phyloP scores from a whole-genome alignment of 2,888 invertebrate species.

The Caradrina clavipalpis region DNA sequence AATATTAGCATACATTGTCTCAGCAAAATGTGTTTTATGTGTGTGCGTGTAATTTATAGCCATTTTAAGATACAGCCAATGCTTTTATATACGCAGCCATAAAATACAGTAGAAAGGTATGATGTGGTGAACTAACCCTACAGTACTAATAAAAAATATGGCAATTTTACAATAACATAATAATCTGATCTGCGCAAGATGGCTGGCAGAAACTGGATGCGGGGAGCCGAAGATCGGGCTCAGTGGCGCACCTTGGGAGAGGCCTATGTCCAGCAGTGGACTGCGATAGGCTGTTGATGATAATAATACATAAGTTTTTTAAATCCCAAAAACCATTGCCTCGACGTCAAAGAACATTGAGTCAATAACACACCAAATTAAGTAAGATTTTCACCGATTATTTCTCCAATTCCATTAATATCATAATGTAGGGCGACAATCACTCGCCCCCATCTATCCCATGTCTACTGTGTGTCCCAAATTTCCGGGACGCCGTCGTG shows the following conservation, averaged over 20 bases:
- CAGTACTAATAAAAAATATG: no score
- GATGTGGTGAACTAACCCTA: no score
- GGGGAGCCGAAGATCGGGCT: no score
- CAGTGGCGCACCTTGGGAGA: no score
- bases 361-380: constrained; percentile 30
- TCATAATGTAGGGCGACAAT: constrained; percentile 50
- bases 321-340: not conserved
- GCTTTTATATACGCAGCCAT: not conserved
- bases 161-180: no score
- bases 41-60: constrained; percentile 45
- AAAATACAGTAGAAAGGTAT: not conserved
- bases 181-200: no score
- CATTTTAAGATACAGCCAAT: constrained; percentile 5
- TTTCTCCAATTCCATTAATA: constrained; percentile 42
- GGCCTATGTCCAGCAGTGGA: no score
- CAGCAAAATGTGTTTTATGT: constrained; percentile 43
- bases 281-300: no score
- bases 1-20: constrained; percentile 51
- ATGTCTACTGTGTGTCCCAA: constrained; percentile 54
- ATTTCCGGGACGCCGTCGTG: constrained; percentile 46
- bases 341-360: not conserved
- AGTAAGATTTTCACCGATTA: constrained; percentile 26
- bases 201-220: no score
- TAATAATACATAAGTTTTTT: no score
- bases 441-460: constrained; percentile 50